Percentiles rank a stretch among this genome's conserved stretches.
phyloP scores from a whole-genome alignment of 2,113 vertebrate genomes.

The human region GRCh38 chr6:13907001-13907500 shows the following conservation, averaged over 20 bases:
- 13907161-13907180: slow-evolving; percentile 50
- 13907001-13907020: slow-evolving; percentile 57
- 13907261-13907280: background rate
- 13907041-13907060: slow-evolving; percentile 50
- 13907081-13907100: slow-evolving; percentile 72
- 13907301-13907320: background rate
- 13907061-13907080: slow-evolving; percentile 22
- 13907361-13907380: background rate
- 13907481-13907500: background rate
- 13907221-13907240: background rate
- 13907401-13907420: background rate
- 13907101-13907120: slow-evolving; percentile 71
- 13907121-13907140: slow-evolving; percentile 58
- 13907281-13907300: background rate
- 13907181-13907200: slow-evolving; percentile 51
- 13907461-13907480: background rate
- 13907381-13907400: background rate
- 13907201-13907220: background rate
- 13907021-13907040: slow-evolving; percentile 50
- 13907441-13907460: background rate
- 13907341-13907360: background rate
- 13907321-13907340: background rate
- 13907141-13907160: slow-evolving; percentile 62
- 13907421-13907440: background rate
- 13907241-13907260: background rate